Percentiles rank a stretch among this genome's conserved stretches.
Evolutionary conservation across 2,888 invertebrate genomes (phyloP).

Genomic region (Athripsodes cinereus): DNA sequence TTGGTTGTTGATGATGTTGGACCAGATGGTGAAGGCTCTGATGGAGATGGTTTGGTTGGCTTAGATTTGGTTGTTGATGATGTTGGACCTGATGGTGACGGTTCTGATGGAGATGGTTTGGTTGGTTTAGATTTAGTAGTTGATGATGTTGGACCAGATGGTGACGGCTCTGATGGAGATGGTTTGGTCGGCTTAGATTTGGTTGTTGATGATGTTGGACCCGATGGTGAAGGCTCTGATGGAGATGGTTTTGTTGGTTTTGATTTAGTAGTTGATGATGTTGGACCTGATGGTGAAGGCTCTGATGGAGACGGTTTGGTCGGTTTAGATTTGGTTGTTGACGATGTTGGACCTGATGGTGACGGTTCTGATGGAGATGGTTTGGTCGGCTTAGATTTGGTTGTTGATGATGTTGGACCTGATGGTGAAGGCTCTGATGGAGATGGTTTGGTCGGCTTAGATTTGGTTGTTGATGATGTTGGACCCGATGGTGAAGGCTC

Average conservation of each 20-base stretch:
- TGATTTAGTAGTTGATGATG: too few relatives aligned
- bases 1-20: background rate
- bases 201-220: background rate
- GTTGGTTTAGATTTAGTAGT: background rate
- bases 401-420: constrained; percentile 1
- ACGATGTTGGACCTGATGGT: background rate
- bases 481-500: background rate
- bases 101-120: constrained; percentile 29
- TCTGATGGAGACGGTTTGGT: too few relatives aligned
- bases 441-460: background rate
- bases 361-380: background rate
- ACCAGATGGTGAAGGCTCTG: background rate
- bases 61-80: constrained; percentile 9
- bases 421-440: constrained; percentile 32
- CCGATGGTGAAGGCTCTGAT: background rate
- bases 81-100: constrained; percentile 27
- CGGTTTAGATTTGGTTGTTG: background rate
- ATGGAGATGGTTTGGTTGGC: background rate
- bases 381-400: background rate
- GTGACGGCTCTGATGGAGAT: background rate
- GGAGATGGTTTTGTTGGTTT: too few relatives aligned
- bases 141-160: background rate
- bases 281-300: too few relatives aligned
- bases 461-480: background rate
- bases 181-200: background rate